A percentile compares a stretch with the other conserved stretches of the same genome.
phyloP scores from a whole-genome alignment of 2,113 vertebrate genomes.

The Hemiscyllium ocellatum region DNA sequence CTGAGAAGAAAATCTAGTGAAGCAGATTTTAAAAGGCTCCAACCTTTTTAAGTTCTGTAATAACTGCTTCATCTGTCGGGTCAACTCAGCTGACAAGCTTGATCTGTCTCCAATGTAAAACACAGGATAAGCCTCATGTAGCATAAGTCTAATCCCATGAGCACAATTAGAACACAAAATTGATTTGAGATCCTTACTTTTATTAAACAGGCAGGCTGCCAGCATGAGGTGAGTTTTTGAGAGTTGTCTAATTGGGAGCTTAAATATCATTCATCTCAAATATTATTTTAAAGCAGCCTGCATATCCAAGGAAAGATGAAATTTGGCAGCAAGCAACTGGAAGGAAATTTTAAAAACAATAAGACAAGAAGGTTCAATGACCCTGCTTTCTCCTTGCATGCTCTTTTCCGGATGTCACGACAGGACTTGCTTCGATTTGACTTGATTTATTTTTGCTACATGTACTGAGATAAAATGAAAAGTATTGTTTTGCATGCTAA shows the following conservation, averaged over 20 bases:
- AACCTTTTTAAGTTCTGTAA: not conserved
- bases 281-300: not conserved
- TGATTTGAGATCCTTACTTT: not conserved
- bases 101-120: not conserved
- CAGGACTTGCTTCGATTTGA: too few relatives aligned
- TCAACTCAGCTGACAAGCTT: not conserved
- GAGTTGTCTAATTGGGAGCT: not conserved
- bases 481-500: too few relatives aligned
- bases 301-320: not conserved
- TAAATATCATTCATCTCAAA: not conserved
- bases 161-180: not conserved
- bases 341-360: not conserved
- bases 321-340: not conserved
- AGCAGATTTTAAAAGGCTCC: not conserved
- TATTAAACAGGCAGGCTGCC: not conserved
- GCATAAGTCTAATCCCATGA: not conserved
- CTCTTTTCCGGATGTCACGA: not conserved
- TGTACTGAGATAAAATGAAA: too few relatives aligned
- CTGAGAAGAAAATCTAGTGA: constrained; percentile 18
- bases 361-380: not conserved
- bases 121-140: not conserved
- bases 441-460: too few relatives aligned
- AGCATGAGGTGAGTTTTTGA: not conserved
- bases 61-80: not conserved
- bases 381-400: not conserved